Evolutionary conservation across 2,113 vertebrate genomes (phyloP), one percentile per base, ranked within the genome.

Genomic region (Telmatochromis sp.): DNA sequence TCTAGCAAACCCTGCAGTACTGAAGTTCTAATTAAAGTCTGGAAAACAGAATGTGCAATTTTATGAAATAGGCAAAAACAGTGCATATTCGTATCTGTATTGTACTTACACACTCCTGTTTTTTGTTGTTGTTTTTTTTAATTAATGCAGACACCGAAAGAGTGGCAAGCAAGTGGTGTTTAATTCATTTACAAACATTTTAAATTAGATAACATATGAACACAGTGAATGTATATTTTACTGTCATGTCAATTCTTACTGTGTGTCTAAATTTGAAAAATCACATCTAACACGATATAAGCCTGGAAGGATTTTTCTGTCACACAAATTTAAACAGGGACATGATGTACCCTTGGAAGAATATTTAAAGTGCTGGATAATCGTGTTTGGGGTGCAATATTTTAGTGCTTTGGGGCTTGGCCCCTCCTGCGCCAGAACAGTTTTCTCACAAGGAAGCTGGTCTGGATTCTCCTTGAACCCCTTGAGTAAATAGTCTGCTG

Each of bases 341-440:
- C 78, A 84, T 45, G 57, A 85, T 90, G 78, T 86, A 28, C 54
- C 79, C 84, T 35, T 45, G 51, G 84, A 83, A 79, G 85, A 87
- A 42, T 82, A 85, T 83, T 80, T 90, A n/a, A 47, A 83, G 60
- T 35, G 79, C 60, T 86, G 81, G 80, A 81, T 89, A 91, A 89
- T 85, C 47, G 6, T 80, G 75, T 92, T 91, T 79, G 54, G 53
- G 40, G 60, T 87, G 85, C 73, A 80, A 37, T 81, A 42, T 85
- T 83, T 88, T 80, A 90, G 79, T 85, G 88, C 89, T 92, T 68
- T 88, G 79, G 81, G 83, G 53, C 47, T 87, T 93, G 89, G 87
- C 83, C 88, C 49, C 49, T 84, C 28, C n/a, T 87, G 83, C 83
- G 68, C 19, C 78, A 26, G 9, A 90, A 65, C 51, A 58, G 82